Percentiles rank a stretch among this genome's conserved stretches.
These are phyloP conservation scores for Deilephila elpenor DNA, from an alignment of 2,888 invertebrate species.

Conservation along the genomic window DNA sequence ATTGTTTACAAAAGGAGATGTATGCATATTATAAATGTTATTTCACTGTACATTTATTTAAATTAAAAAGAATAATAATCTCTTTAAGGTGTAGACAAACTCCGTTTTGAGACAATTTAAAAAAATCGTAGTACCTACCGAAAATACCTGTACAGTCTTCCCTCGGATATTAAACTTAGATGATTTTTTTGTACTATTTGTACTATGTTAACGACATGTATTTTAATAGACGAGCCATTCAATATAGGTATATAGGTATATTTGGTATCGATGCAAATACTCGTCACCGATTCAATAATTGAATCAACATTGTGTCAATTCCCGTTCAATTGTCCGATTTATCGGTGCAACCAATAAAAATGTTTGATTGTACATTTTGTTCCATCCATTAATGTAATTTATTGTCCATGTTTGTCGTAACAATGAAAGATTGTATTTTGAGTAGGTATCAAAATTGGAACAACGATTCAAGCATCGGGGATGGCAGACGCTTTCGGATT, in stretches of 20 bases:
- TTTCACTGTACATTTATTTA: too few relatives aligned
- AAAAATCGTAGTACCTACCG: too few relatives aligned
- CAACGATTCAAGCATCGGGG: not conserved
- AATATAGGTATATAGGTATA: too few relatives aligned
- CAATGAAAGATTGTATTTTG: slow-evolving; percentile 14
- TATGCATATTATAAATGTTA: too few relatives aligned
- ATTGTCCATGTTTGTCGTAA: slow-evolving; percentile 11
- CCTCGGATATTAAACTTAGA: too few relatives aligned
- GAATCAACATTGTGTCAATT: slow-evolving; percentile 44
- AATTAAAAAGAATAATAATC: too few relatives aligned
- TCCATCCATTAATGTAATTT: slow-evolving; percentile 22
- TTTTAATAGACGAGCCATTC: not conserved
- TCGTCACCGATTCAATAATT: slow-evolving; percentile 39
- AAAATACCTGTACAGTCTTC: too few relatives aligned
- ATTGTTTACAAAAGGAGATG: too few relatives aligned
- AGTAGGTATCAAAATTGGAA: not conserved
- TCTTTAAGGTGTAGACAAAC: too few relatives aligned
- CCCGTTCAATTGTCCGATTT: slow-evolving; percentile 42
- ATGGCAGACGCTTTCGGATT: not conserved
- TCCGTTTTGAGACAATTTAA: too few relatives aligned
- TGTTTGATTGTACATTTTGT: slow-evolving; percentile 29
- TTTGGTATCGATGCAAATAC: slow-evolving; percentile 28
- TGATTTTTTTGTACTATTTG: too few relatives aligned
- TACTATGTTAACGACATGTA: too few relatives aligned
- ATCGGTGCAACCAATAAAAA: slow-evolving; percentile 35